phyloP scores from a whole-genome alignment of 2,113 vertebrate species.

The Calcarius ornatus region DNA sequence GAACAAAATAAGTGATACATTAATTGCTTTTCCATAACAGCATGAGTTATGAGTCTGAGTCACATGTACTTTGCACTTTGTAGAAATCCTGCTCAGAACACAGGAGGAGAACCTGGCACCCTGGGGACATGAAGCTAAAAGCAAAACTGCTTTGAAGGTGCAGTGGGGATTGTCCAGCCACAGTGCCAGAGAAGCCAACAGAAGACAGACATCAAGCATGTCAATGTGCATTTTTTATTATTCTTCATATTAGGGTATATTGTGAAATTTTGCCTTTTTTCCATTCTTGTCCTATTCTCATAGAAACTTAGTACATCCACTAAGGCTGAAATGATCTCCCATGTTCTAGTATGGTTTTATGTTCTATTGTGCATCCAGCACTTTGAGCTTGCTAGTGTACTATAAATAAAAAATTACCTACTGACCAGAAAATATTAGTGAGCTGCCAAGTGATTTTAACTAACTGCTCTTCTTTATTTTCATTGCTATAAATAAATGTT shows the following conservation, averaged over 20 bases:
- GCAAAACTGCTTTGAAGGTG: not conserved
- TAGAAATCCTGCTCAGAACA: not conserved
- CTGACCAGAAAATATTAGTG: not conserved
- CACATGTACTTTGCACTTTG: not conserved
- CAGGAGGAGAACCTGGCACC: not conserved
- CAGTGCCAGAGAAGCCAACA: not conserved
- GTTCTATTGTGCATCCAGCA: not conserved
- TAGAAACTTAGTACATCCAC: not conserved
- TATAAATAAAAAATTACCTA: not conserved
- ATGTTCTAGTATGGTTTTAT: not conserved
- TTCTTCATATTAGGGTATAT: not conserved
- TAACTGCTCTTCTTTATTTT: not conserved
- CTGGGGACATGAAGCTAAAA: not conserved
- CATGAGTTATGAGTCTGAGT: not conserved
- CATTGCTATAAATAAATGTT: not conserved
- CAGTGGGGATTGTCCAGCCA: not conserved
- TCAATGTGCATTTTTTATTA: not conserved
- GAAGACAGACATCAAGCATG: not conserved
- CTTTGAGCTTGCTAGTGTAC: not conserved
- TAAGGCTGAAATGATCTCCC: not conserved
- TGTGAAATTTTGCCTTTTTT: not conserved
- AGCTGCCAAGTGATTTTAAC: not conserved
- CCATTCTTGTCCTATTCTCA: not conserved
- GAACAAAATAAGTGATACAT: not conserved
- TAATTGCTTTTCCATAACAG: not conserved